These are phyloP conservation scores for Champsocephalus esox DNA, from an alignment of 2,797 vertebrate genomes.

Conservation along the genomic window DNA sequence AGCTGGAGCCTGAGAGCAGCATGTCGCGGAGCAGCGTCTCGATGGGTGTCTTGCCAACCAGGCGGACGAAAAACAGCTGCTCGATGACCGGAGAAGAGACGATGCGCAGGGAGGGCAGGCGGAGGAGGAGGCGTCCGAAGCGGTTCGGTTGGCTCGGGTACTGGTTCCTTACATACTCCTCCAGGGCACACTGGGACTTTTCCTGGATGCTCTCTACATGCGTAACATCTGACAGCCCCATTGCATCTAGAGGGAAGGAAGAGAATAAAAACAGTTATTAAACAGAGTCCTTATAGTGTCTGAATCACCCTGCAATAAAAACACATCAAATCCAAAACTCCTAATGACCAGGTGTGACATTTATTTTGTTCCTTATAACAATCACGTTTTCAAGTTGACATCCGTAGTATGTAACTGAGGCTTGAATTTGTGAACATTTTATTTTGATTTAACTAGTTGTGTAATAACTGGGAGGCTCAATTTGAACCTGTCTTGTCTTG, in stretches of 20 bases:
- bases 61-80: constrained; percentile 91
- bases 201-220: constrained; percentile 92
- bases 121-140: constrained; percentile 89
- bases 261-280: not conserved
- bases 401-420: not conserved
- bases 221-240: constrained; percentile 89
- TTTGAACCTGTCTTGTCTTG: constrained; percentile 3
- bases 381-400: not conserved
- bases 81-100: constrained; percentile 91
- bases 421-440: not conserved
- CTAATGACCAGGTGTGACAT: not conserved
- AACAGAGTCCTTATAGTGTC: not conserved
- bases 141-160: constrained; percentile 91
- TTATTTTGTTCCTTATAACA: not conserved
- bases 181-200: constrained; percentile 91
- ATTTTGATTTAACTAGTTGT: not conserved
- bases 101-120: constrained; percentile 89
- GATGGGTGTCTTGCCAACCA: constrained; percentile 92
- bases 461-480: not conserved
- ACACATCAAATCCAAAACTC: not conserved
- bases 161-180: constrained; percentile 91
- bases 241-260: constrained; percentile 81
- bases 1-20: constrained; percentile 90
- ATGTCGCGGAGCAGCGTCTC: constrained; percentile 92
- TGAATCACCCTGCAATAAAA: not conserved